These are phyloP conservation scores for Amphibalanus amphitrite DNA, from an alignment of 1,140 invertebrate genomes.

Conservation along the genomic window DNA sequence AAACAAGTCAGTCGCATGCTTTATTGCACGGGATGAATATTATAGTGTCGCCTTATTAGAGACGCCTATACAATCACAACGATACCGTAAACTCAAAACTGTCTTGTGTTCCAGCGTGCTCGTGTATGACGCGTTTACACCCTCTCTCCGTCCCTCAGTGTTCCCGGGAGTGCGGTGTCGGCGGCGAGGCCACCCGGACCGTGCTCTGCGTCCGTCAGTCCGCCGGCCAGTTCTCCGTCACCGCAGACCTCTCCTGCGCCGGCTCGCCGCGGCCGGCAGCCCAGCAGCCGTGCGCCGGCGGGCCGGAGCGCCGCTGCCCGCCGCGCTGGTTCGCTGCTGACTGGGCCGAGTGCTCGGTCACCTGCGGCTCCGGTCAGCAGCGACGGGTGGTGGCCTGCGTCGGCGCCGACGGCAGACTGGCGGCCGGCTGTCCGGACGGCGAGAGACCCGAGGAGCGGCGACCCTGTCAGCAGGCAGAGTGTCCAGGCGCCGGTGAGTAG, in stretches of 20 bases:
- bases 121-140: too few species aligned
- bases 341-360: constrained; percentile 44
- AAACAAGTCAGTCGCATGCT: too few species aligned
- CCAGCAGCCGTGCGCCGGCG: constrained; percentile 33
- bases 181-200: neutral
- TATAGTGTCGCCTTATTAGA: too few species aligned
- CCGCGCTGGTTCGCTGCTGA: constrained; percentile 32
- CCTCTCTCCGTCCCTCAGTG: neutral
- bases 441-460: neutral
- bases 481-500: neutral
- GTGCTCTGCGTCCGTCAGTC: neutral
- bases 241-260: constrained; percentile 11
- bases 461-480: neutral
- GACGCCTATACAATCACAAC: too few species aligned
- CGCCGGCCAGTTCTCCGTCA: neutral
- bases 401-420: neutral
- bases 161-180: neutral
- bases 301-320: constrained; percentile 52
- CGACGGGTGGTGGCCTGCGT: constrained; percentile 32
- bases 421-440: neutral
- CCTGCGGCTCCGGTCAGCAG: constrained; percentile 45
- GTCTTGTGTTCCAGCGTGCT: too few species aligned
- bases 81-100: too few species aligned
- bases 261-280: constrained; percentile 23
- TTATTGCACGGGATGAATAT: too few species aligned